phyloP scores from a whole-genome alignment of 64 coral and sea anemone genomes.

The Acropora yongei region DNA sequence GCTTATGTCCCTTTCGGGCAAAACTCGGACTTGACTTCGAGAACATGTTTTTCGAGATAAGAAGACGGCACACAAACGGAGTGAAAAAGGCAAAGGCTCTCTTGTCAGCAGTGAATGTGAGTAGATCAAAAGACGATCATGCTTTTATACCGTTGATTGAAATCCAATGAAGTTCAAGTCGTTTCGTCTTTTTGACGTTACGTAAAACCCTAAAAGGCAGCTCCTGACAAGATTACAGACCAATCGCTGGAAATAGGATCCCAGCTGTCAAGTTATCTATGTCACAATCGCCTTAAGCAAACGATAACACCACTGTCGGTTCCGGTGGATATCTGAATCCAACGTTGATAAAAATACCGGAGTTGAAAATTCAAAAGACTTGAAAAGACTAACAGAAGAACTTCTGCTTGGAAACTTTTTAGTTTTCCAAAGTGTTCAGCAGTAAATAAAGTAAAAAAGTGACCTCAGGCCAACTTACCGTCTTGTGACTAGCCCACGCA shows the following conservation, averaged over 20 bases:
- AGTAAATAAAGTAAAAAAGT: too few relatives aligned
- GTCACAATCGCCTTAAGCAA: not conserved
- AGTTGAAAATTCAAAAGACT: not conserved
- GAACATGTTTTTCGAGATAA: slow-evolving; percentile 53
- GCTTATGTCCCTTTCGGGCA: slow-evolving; percentile 69
- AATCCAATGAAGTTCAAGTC: too few relatives aligned
- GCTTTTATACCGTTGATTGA: not conserved
- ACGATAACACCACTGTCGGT: not conserved
- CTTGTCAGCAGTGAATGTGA: not conserved
- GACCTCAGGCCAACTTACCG: too few relatives aligned
- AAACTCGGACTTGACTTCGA: slow-evolving; percentile 68
- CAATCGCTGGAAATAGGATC: not conserved
- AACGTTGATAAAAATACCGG: not conserved
- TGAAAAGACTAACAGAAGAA: too few relatives aligned
- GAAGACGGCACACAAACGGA: not conserved
- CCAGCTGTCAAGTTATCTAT: not conserved
- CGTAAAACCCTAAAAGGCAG: too few relatives aligned
- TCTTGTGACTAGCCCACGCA: too few relatives aligned
- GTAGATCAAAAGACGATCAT: not conserved
- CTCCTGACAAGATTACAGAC: too few relatives aligned
- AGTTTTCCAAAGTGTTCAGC: too few relatives aligned
- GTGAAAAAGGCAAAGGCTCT: not conserved
- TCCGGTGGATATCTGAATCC: not conserved
- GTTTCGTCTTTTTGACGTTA: too few relatives aligned
- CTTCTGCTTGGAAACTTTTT: too few relatives aligned